Evolutionary conservation across 2,797 vertebrate species (phyloP), one percentile per base, ranked within the genome.

Genomic region (Premnoplex brunnescens): DNA sequence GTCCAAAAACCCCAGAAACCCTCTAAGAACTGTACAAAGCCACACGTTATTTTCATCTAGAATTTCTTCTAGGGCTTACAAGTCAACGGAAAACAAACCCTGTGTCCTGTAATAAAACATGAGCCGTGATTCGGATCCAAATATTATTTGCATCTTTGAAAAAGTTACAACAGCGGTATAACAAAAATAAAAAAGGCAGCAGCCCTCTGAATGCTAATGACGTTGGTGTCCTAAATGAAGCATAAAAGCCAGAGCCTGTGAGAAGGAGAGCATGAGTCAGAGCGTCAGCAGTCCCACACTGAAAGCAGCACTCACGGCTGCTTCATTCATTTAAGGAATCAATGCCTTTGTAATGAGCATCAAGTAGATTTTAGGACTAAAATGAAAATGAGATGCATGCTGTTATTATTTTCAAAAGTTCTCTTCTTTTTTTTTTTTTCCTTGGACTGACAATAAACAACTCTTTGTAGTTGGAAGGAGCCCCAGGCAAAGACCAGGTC

Each of bases 291-390:
- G 73, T 48, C 56, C 75, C 83, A 39, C 79, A 76, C 79, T 54
- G 82, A 80, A 49, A 64, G 60, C 59, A 74, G 74, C 87, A 46
- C 85, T 87, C 84, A 67, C 2, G 72, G 89, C 89, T 89, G 78
- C 73, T 92, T 85, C 92, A 88, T 89, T 95, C 92, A 84, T 91
- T 95, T 93, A 83, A 89, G 77, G 74, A 88, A 93, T 94, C 89
- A 54, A 68, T 89, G 85, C 78, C 73, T 93, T 66, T 88, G 37
- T 64, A 91, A 94, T 34, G 55, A 93, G 82, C 67, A 87, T 73
- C 78, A 91, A 71, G 81, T 48, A 92, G 68, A 43, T 92, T 85
- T 86, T 76, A 78, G 54, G 76, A 73, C 54, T 89, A 56, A 73
- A 86, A 85, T 76, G 64, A 91, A 91, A 89, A 69, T 55, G 51